These are phyloP conservation scores for Micromys minutus DNA, from an alignment of 2,113 vertebrate genomes.

Conservation along the genomic window DNA sequence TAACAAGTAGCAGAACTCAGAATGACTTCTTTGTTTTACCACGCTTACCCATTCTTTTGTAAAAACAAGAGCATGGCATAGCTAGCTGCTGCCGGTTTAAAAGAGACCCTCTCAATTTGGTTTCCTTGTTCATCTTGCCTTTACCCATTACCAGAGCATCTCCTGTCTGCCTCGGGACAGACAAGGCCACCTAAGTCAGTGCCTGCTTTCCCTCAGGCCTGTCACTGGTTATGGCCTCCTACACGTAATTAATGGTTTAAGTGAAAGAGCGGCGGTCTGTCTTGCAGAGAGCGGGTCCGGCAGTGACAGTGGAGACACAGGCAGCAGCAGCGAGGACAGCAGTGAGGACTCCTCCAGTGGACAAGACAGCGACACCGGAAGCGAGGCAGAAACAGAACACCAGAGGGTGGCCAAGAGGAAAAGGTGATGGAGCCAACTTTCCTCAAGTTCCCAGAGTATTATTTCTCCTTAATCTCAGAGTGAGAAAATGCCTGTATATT, in stretches of 20 bases:
- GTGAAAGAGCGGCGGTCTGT: slow-evolving; percentile 22
- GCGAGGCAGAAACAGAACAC: slow-evolving; percentile 84
- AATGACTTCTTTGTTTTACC: slow-evolving; percentile 32
- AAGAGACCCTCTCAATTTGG: neutral
- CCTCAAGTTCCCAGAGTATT: neutral
- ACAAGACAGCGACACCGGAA: slow-evolving; percentile 86
- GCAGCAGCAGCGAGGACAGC: slow-evolving; percentile 79
- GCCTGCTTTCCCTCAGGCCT: neutral
- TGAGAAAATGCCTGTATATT: slow-evolving; percentile 13
- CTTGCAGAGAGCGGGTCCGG: slow-evolving; percentile 86
- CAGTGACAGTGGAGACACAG: slow-evolving; percentile 86
- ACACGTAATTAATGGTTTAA: neutral
- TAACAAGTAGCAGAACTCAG: slow-evolving; percentile 27
- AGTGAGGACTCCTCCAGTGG: slow-evolving; percentile 85
- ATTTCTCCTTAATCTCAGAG: slow-evolving; percentile 9
- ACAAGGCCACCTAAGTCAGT: neutral
- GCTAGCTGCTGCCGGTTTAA: neutral
- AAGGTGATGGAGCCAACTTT: slow-evolving; percentile 79
- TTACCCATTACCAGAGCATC: neutral
- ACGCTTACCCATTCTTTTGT: neutral
- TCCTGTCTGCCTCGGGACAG: neutral
- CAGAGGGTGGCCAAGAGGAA: slow-evolving; percentile 76
- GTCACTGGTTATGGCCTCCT: neutral
- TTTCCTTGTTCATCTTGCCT: neutral
- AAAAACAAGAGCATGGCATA: neutral